Evolutionary conservation across 2,888 invertebrate species (phyloP).

Genomic region (Athripsodes cinereus): DNA sequence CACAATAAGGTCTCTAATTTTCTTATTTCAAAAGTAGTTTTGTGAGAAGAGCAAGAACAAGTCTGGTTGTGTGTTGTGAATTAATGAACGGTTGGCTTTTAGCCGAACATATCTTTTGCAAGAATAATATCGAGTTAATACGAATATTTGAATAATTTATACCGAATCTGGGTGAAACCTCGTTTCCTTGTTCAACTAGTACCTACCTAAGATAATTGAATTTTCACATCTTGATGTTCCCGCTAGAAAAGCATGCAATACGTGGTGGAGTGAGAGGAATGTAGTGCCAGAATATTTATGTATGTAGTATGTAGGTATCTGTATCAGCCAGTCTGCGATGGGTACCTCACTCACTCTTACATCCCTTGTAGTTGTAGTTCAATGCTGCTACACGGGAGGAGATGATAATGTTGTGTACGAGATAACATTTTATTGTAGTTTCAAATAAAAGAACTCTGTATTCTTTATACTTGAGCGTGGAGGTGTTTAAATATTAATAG

Average conservation of each 20-base stretch:
- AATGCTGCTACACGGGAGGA: no score
- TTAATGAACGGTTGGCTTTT: neutral
- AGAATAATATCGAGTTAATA: slow-evolving; percentile 2
- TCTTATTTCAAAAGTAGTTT: no score
- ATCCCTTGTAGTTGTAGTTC: no score
- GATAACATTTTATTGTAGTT: neutral
- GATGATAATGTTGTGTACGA: neutral
- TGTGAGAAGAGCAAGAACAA: neutral
- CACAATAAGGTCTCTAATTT: no score
- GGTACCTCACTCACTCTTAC: no score
- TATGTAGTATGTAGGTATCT: no score
- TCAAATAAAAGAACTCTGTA: neutral
- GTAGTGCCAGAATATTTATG: no score
- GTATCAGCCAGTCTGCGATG: no score
- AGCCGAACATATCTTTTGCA: neutral
- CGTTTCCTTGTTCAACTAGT: neutral
- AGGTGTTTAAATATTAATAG: slow-evolving; percentile 9
- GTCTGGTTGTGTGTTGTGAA: neutral
- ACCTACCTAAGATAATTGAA: neutral
- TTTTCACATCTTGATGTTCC: slow-evolving; percentile 1
- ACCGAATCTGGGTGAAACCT: neutral
- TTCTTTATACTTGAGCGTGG: neutral
- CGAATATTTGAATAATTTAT: slow-evolving; percentile 1
- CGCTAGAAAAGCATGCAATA: neutral
- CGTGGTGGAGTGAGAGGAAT: no score